These are phyloP conservation scores for Brienomyrus longianalis DNA, from an alignment of 2,113 vertebrate genomes.

Conservation along the genomic window DNA sequence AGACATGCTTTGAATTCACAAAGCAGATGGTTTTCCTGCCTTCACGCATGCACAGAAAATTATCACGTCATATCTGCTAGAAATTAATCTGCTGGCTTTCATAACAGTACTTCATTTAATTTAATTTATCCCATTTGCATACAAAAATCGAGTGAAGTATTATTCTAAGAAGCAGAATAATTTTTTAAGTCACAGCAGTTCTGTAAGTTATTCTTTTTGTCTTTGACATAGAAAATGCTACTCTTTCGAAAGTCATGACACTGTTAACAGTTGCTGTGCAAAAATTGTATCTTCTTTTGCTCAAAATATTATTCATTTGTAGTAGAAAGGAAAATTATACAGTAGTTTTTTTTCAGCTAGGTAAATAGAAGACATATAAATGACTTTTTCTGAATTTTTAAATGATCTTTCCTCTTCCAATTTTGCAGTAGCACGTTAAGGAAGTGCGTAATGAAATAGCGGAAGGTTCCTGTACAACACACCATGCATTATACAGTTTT, in stretches of 20 bases:
- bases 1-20: background rate
- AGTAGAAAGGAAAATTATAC: background rate
- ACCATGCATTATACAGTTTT: background rate
- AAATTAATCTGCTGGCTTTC: background rate
- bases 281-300: background rate
- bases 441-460: background rate
- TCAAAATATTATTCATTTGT: background rate
- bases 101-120: background rate
- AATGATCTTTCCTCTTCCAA: background rate
- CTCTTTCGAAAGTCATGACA: background rate
- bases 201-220: background rate
- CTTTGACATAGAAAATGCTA: background rate
- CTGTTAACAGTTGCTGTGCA: background rate
- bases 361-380: background rate
- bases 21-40: background rate
- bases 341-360: background rate
- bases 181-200: background rate
- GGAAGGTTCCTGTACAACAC: background rate
- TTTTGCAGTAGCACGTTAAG: background rate
- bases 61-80: background rate
- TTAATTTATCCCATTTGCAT: background rate
- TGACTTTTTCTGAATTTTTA: background rate
- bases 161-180: background rate
- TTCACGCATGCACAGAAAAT: background rate
- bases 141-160: background rate